Conservation (phyloP, 2,888 invertebrate genomes). For the Lasioglossum leucozonium region DNA sequence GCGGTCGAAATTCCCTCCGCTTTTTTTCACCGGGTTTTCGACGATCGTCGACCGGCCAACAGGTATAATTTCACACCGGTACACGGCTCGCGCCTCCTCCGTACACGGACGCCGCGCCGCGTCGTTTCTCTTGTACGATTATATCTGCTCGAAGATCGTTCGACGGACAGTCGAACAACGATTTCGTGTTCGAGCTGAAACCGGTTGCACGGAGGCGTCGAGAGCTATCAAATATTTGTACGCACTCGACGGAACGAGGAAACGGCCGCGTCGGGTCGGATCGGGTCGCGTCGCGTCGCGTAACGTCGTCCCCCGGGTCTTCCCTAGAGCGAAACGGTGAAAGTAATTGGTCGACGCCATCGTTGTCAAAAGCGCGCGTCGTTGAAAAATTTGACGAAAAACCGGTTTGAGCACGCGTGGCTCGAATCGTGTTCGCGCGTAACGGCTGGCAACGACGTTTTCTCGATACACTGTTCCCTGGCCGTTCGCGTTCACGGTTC, state of each 20-base stretch:
- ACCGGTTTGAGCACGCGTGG: conserved; percentile 63
- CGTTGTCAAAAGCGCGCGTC: conserved; percentile 48
- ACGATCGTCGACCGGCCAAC: conserved; percentile 5
- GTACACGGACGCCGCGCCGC: not conserved
- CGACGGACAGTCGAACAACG: not conserved
- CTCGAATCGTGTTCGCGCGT: not conserved
- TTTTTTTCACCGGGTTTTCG: not conserved
- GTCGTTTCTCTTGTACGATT: not conserved
- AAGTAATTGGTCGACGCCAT: conserved; percentile 42
- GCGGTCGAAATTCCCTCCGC: conserved; percentile 18
- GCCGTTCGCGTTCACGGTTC: not conserved
- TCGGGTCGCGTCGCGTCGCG: not conserved
- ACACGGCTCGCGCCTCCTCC: not conserved
- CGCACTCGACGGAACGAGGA: not conserved
- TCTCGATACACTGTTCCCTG: not conserved
- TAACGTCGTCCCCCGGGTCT: not conserved
- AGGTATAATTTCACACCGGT: not conserved
- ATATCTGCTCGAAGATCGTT: not conserved
- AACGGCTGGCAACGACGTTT: not conserved
- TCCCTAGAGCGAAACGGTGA: conserved; percentile 22
- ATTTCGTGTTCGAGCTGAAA: not conserved
- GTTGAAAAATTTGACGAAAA: conserved; percentile 58
- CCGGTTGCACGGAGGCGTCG: conserved; percentile 1
- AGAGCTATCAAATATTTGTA: not conserved
- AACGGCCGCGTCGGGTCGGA: not conserved